phyloP scores from a whole-genome alignment of 2,888 invertebrate genomes.

The Orthosia cruda region DNA sequence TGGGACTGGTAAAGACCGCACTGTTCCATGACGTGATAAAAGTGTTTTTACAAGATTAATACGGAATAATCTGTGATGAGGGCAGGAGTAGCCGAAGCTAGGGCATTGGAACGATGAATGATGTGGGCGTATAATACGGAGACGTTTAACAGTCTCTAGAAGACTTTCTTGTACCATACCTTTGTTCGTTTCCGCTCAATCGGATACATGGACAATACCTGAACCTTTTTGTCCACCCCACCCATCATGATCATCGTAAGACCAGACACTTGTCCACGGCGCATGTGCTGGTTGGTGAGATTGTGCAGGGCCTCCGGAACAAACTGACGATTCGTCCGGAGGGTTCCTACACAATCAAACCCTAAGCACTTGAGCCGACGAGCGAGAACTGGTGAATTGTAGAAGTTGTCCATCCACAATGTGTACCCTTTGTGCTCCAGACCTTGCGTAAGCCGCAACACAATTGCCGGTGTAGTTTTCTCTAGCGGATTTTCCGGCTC shows the following conservation, averaged over 20 bases:
- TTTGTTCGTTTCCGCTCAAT: not conserved
- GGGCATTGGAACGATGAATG: not conserved
- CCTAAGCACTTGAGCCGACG: not conserved
- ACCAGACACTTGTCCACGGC: too few relatives aligned
- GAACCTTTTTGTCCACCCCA: too few relatives aligned
- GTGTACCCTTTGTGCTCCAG: conserved; percentile 1
- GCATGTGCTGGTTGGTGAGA: too few relatives aligned
- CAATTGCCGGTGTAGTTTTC: too few relatives aligned
- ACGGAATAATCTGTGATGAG: not conserved
- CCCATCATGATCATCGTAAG: not conserved
- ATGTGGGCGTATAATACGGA: not conserved
- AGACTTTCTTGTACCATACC: not conserved
- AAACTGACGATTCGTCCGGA: too few relatives aligned
- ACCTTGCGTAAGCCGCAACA: not conserved
- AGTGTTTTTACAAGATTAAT: not conserved
- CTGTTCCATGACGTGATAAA: too few relatives aligned
- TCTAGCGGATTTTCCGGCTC: too few relatives aligned
- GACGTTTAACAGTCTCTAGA: not conserved
- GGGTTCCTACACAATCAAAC: too few relatives aligned
- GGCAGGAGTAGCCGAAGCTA: too few relatives aligned
- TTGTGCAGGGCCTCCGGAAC: too few relatives aligned
- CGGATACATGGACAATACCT: too few relatives aligned
- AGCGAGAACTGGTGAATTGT: not conserved
- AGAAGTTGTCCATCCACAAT: conserved; percentile 3
- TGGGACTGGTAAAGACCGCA: too few relatives aligned